These are phyloP conservation scores for Percopsis transmontana DNA, from an alignment of 2,113 vertebrate genomes.

Conservation along the genomic window DNA sequence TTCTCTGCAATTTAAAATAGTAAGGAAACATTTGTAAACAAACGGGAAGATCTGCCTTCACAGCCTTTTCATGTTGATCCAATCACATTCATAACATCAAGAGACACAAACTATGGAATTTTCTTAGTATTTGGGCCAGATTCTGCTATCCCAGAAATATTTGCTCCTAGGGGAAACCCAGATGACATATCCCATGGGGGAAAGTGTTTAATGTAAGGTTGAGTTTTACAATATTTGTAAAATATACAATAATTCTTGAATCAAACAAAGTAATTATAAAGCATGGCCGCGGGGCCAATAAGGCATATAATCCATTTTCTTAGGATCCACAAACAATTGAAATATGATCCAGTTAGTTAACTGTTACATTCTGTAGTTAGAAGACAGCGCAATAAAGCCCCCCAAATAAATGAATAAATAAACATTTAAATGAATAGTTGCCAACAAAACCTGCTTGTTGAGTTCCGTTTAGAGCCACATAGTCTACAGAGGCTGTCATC, in stretches of 20 bases:
- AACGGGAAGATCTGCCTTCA: neutral
- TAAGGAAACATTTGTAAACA: conserved; percentile 18
- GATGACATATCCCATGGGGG: conserved; percentile 33
- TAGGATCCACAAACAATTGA: conserved; percentile 20
- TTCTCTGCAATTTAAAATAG: conserved; percentile 6
- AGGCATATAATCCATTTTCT: neutral
- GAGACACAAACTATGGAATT: conserved; percentile 57
- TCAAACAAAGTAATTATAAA: too few relatives aligned
- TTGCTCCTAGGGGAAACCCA: conserved; percentile 42
- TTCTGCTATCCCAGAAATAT: conserved; percentile 43
- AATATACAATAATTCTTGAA: neutral
- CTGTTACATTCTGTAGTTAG: too few relatives aligned
- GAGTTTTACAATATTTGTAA: conserved; percentile 1
- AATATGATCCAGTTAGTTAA: conserved; percentile 14
- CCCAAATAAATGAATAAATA: conserved; percentile 7
- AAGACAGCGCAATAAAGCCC: conserved; percentile 1
- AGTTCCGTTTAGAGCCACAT: conserved; percentile 34
- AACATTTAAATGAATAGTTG: too few relatives aligned
- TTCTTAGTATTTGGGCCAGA: conserved; percentile 43
- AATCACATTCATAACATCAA: conserved; percentile 34
- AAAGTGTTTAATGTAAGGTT: conserved; percentile 15
- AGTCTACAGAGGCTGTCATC: conserved; percentile 25
- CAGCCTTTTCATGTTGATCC: conserved; percentile 11
- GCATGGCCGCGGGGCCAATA: neutral
- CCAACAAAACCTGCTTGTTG: neutral